Evolutionary conservation across 1,140 invertebrate genomes (phyloP), one percentile per base, ranked within the genome.

Genomic region (Anastatus disparis): DNA sequence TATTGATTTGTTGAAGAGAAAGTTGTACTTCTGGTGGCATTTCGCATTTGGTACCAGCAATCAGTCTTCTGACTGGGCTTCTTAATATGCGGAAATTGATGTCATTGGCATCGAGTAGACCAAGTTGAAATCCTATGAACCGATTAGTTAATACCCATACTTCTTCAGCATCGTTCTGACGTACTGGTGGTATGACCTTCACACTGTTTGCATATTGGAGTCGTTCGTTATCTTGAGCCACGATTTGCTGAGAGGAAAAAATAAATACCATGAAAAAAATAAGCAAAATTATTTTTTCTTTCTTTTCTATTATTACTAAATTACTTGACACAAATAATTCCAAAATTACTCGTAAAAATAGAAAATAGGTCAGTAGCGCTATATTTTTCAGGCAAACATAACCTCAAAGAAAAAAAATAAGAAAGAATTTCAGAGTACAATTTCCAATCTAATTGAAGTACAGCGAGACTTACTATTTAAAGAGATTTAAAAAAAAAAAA

Each of bases 161-260:
- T 74, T 91, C 88, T 78, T 92, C 87, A 76, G 9, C 86, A 81
- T 67, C 84, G 85, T 2, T 80, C 68, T 74, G 90, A 87, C 20
- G 78, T 82, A 26, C 87, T 79, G n/a, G 88, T 74, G 74, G 75
- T 46, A 73, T 77, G 38, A 87, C 78, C 81, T 93, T 92, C 0
- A 92, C 76, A 2, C 91, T 91, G 74, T 90, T 91, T 8, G 88
- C 84, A 77, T 92, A 92, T 71, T 90, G 89, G 26, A 90, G 75
- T 0, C 83, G 88, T 63, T 86, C 79, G 15, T 72, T 73, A 75
- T 91, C 81, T 0, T 83, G 68, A 2, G 87, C 87, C 0, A 90
- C 72, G 13, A 83, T 78, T 50, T 87, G 82, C 83, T 82, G 59
- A 9, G 74, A 70, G 22, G 22, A 70, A 72, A 68, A 42, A 58